phyloP scores from a whole-genome alignment of 2,113 vertebrate genomes.

The Podiceps cristatus region DNA sequence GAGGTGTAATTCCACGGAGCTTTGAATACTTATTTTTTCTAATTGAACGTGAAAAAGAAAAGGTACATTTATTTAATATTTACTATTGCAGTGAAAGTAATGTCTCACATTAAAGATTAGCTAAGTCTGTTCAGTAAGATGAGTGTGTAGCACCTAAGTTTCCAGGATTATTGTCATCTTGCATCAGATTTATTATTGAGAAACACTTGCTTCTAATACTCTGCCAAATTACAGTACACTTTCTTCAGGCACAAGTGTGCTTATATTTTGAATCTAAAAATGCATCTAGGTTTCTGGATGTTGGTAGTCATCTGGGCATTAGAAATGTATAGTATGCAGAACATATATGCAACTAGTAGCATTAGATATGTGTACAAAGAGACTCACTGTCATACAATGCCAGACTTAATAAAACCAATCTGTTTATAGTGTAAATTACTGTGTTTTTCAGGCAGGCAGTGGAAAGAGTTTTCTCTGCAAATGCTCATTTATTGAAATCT shows the following conservation, averaged over 20 bases:
- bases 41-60: conserved; percentile 92
- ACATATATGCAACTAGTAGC: not conserved
- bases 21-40: conserved; percentile 98
- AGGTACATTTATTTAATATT: conserved; percentile 73
- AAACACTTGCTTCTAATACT: not conserved
- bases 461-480: conserved; percentile 96
- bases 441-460: conserved; percentile 80
- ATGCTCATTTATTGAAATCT: conserved; percentile 98
- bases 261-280: not conserved
- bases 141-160: not conserved
- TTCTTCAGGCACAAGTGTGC: not conserved
- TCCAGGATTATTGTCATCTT: not conserved
- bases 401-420: not conserved
- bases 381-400: not conserved
- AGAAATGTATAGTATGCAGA: not conserved
- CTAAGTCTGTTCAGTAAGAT: not conserved
- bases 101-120: not conserved
- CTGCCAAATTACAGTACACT: not conserved
- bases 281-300: not conserved
- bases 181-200: not conserved
- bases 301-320: not conserved
- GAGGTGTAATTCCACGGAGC: conserved; percentile 94
- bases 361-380: not conserved
- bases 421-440: conserved; percentile 7
- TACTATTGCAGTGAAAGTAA: not conserved